Base-by-base conservation (phyloP, 2,888 invertebrate genomes). In the Lithophane socia region DNA sequence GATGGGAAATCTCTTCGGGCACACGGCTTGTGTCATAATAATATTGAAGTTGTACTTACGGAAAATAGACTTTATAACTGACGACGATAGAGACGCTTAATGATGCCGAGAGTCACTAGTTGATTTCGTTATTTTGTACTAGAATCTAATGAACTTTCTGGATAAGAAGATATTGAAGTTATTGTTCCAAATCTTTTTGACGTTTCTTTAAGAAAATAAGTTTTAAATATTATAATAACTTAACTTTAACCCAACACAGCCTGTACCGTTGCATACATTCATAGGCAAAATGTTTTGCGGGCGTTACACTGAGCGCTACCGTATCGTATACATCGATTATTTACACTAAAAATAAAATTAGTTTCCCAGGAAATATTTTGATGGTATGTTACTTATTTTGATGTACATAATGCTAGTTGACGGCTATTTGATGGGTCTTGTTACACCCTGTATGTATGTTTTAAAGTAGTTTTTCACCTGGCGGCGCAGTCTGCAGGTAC, bases 401-500 rank as follows among this genome's bases (percentile, higher is more conserved):
- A 7, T 24, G n/a, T 13, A 58, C 13, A 58, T 24, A 58, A 24
- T 13, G 13, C 13, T 58, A 58, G 13, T 58, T 58, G 58, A 56
- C n/a, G n/a, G n/a, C n/a, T 56, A 4, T 13, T 24, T 13, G 13
- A 24, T 24, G n/a, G 56, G 4, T 24, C 12, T 56, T 56, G 12
- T 54, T 54, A 24, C 56, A 58, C 24, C 24, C 12, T 5, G 12
- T 24, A n/a, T 13, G 42, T 16, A 21, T 10, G 7, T 66, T 37
- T 37, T n/a, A 70, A 18, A 21, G n/a, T 44, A 44, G 21, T 44
- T 54, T 21, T 29, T 3, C 78, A 86, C 87, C 87, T 21, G 98
- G 97, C 1, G 99, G 99, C n/a, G 99, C 98, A 88, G 98, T 98
- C 88, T 98, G 98, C 79, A 99, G 95, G 94, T 99, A 99, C 89